phyloP scores from a whole-genome alignment of 2,888 invertebrate species.

The Arctia plantaginis region DNA sequence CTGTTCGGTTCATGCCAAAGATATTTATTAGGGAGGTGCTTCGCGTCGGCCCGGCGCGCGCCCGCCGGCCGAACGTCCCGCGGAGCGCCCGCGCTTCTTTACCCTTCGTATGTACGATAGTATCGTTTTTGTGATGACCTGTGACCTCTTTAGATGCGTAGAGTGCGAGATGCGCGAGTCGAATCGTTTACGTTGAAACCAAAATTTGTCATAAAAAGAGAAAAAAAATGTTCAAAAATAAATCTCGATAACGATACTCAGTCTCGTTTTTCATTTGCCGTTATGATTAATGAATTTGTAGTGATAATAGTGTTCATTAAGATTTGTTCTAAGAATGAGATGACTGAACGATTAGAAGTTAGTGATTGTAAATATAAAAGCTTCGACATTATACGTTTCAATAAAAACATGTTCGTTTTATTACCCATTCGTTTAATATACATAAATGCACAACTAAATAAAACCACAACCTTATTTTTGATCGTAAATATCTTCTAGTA shows the following conservation, averaged over 20 bases:
- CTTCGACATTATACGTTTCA: constrained; percentile 85
- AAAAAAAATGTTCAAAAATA: constrained; percentile 69
- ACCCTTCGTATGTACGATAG: constrained; percentile 63
- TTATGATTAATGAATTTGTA: constrained; percentile 81
- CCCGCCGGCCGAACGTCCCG: constrained; percentile 54
- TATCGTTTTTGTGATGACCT: constrained; percentile 71
- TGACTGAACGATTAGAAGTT: constrained; percentile 85
- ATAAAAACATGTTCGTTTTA: constrained; percentile 74
- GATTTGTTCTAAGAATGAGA: constrained; percentile 80
- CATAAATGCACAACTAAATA: constrained; percentile 17
- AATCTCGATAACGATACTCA: constrained; percentile 83
- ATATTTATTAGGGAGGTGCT: constrained; percentile 83
- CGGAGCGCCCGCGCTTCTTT: constrained; percentile 62
- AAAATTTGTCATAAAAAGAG: constrained; percentile 71
- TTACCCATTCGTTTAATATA: constrained; percentile 50
- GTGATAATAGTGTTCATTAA: constrained; percentile 86
- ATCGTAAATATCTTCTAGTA: constrained; percentile 33
- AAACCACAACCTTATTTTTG: constrained; percentile 39
- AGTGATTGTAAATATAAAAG: constrained; percentile 85
- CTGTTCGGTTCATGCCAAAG: constrained; percentile 85
- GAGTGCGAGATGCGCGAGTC: too few relatives aligned
- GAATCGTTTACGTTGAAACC: constrained; percentile 72
- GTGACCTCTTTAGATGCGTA: constrained; percentile 73
- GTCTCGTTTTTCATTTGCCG: constrained; percentile 82
- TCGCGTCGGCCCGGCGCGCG: constrained; percentile 52